Evolutionary conservation across 2,888 invertebrate genomes (phyloP), one percentile per base, ranked within the genome.

Genomic region (Heteropelma amictum): DNA sequence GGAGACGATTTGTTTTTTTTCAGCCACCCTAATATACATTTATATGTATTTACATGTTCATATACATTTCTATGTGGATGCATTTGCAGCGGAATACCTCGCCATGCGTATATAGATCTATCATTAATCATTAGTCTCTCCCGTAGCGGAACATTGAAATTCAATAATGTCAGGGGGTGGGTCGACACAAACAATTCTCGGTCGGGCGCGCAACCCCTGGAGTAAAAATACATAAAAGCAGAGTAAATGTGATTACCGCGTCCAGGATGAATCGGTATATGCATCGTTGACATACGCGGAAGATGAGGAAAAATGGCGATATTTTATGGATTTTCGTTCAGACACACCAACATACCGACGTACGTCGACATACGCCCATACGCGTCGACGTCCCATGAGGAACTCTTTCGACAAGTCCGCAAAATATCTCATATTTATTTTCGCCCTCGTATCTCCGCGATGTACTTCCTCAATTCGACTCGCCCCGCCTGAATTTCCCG

Each of bases 101-200:
- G 10, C 21, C 17, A 21, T 53, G 33, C 23, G 28, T 45, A 30
- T 12, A 47, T 17, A 19, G 10, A 45, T 19, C 10, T 56, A 49
- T 38, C 67, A 67, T 67, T 42, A 51, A 65, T 65, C 65, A 51
- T 42, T 45, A 53, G 42, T 33, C 19, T 12, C 35, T 38, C 56
- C 23, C 23, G 51, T 21, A 42, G 45, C 60, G 17, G 60, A 60
- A 53, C 58, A 60, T 42, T 54, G 51, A 72, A 65, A 72, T 72
- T 60, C 42, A 53, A 65, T 65, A 65, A 72, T 23, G 38, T 45
- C 7, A 12, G 23, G 12, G 33, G 47, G n/a, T n/a, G n/a, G n/a
- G 10, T 45, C 30, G n/a, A 45, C 28, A 33, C 26, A 42, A 65
- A 65, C 60, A 65, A 65, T 60, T 72, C 28, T 19, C 33, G 14